phyloP scores from a whole-genome alignment of 2,797 vertebrate species.

The Philypnodon macrostomus region DNA sequence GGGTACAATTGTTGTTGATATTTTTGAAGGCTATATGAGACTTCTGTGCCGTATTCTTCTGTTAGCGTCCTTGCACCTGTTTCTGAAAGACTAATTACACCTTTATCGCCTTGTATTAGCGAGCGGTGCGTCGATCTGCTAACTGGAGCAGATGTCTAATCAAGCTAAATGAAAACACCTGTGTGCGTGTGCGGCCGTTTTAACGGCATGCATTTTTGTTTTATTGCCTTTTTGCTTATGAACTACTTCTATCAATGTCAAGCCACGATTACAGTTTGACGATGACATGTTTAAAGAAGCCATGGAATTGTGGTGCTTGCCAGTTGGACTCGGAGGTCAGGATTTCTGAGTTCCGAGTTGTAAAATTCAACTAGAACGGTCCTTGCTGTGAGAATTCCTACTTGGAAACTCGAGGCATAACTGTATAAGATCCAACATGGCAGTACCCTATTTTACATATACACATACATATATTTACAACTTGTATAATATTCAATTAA shows the following conservation, averaged over 20 bases:
- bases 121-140: background rate
- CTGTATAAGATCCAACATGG: too few relatives aligned
- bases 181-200: background rate
- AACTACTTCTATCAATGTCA: background rate
- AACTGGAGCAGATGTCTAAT: constrained; percentile 2
- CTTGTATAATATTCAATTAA: too few relatives aligned
- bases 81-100: constrained; percentile 1
- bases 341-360: too few relatives aligned
- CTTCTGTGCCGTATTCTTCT: background rate
- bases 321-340: too few relatives aligned
- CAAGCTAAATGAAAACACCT: constrained; percentile 3
- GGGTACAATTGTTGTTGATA: constrained; percentile 24
- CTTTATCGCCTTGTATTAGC: background rate
- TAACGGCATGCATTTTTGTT: background rate
- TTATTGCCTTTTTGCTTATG: constrained; percentile 6
- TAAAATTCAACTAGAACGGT: too few relatives aligned
- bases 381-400: too few relatives aligned
- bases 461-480: too few relatives aligned
- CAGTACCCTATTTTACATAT: too few relatives aligned
- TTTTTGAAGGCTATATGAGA: background rate
- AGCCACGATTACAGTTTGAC: background rate
- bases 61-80: constrained; percentile 5
- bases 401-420: too few relatives aligned
- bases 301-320: too few relatives aligned
- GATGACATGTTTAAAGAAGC: background rate